A percentile compares a stretch with the other conserved stretches of the same genome.
These are phyloP conservation scores for Thyatira batis DNA, from an alignment of 2,888 invertebrate species.

Conservation along the genomic window DNA sequence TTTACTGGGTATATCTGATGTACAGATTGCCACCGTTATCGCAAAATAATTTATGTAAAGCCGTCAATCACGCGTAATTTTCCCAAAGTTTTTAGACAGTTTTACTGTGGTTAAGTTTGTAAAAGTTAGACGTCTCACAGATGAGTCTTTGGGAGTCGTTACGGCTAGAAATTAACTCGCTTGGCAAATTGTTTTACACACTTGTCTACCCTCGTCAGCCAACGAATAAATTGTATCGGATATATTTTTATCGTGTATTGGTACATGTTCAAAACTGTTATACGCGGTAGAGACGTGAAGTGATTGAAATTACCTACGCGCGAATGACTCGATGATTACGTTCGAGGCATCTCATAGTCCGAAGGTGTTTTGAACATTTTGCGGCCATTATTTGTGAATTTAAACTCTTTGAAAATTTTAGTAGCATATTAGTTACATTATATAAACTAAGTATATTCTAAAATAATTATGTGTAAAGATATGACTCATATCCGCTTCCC, in stretches of 20 bases:
- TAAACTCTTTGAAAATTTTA: no score
- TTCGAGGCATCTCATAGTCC: no score
- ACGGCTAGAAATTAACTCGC: conserved; percentile 52
- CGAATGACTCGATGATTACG: not conserved
- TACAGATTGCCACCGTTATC: not conserved
- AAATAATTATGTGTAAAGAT: not conserved
- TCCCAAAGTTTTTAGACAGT: conserved; percentile 17
- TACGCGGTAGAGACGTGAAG: not conserved
- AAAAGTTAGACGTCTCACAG: conserved; percentile 25
- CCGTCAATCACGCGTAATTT: conserved; percentile 7
- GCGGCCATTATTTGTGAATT: no score
- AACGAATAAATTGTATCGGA: conserved; percentile 24
- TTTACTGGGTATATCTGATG: not conserved
- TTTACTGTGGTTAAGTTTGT: conserved; percentile 18
- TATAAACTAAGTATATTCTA: no score
- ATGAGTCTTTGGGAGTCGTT: conserved; percentile 26
- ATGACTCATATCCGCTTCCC: conserved; percentile 9
- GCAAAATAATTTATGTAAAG: not conserved
- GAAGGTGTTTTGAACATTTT: no score
- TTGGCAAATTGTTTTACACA: conserved; percentile 68
- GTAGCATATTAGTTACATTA: no score
- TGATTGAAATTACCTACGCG: not conserved
- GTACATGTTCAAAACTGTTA: not conserved
- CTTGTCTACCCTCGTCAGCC: conserved; percentile 61
- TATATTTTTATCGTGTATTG: not conserved